These are phyloP conservation scores for Mirounga angustirostris DNA, from an alignment of 2,113 vertebrate genomes.

Conservation along the genomic window DNA sequence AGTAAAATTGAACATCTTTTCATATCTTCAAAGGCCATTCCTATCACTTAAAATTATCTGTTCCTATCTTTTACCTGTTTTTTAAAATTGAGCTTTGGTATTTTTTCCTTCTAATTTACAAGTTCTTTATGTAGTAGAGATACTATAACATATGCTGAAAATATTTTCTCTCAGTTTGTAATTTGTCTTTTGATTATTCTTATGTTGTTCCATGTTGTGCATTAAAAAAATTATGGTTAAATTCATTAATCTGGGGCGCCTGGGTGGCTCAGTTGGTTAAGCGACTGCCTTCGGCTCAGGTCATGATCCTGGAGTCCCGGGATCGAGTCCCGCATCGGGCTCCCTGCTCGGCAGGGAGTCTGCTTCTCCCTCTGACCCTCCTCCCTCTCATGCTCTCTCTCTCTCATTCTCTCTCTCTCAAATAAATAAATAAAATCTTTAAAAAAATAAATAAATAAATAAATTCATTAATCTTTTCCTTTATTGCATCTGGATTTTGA, in stretches of 20 bases:
- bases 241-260: neutral
- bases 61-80: neutral
- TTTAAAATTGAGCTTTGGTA: neutral
- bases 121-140: neutral
- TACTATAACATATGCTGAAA: neutral
- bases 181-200: conserved; percentile 34
- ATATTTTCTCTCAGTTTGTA: neutral
- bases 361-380: no score
- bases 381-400: no score
- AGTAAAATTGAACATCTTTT: conserved; percentile 14
- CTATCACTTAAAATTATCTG: neutral
- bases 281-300: no score
- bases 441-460: no score
- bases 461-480: neutral
- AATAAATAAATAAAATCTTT: no score
- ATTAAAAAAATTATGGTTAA: neutral
- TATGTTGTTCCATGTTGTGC: neutral
- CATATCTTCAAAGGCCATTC: neutral
- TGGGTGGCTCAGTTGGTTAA: no score
- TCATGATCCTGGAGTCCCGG: no score
- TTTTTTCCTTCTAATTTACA: neutral
- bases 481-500: neutral
- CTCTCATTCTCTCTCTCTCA: no score
- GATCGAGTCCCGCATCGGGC: no score
- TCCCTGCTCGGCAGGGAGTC: no score